Conservation (phyloP, 2,797 vertebrate species). For the Enteromius radiatus region DNA sequence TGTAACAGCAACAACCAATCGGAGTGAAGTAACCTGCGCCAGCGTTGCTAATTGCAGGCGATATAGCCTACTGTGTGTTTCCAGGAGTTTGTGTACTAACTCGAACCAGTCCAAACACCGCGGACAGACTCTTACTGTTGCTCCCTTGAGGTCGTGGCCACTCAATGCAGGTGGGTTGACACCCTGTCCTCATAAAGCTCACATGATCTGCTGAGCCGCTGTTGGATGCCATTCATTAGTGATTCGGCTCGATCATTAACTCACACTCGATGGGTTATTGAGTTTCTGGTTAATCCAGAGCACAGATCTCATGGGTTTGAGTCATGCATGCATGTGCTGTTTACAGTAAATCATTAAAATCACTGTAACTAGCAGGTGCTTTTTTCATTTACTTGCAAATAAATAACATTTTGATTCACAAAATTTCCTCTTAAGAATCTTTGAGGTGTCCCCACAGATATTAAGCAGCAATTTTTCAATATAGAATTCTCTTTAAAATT, state of each 20-base stretch:
- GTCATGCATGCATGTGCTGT: background rate
- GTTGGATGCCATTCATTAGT: background rate
- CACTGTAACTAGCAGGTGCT: background rate
- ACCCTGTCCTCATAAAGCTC: background rate
- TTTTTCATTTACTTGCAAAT: background rate
- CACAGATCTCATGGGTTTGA: constrained; percentile 1
- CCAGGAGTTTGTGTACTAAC: constrained; percentile 25
- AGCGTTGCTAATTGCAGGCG: background rate
- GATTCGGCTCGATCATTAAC: background rate
- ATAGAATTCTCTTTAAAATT: too few relatives aligned
- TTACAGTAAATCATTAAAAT: background rate
- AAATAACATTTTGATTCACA: background rate
- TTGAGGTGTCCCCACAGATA: background rate
- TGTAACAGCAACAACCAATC: constrained; percentile 9
- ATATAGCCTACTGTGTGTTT: background rate
- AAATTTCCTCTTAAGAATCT: background rate
- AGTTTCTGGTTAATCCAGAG: background rate
- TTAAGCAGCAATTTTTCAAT: background rate
- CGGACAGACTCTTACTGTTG: constrained; percentile 67
- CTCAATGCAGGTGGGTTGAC: too few relatives aligned
- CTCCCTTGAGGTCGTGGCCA: too few relatives aligned
- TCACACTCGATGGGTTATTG: background rate
- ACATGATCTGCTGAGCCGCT: background rate
- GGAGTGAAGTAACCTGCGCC: background rate
- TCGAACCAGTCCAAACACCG: constrained; percentile 70